phyloP scores from a whole-genome alignment of 2,797 vertebrate genomes.

The Oryzias sinensis region DNA sequence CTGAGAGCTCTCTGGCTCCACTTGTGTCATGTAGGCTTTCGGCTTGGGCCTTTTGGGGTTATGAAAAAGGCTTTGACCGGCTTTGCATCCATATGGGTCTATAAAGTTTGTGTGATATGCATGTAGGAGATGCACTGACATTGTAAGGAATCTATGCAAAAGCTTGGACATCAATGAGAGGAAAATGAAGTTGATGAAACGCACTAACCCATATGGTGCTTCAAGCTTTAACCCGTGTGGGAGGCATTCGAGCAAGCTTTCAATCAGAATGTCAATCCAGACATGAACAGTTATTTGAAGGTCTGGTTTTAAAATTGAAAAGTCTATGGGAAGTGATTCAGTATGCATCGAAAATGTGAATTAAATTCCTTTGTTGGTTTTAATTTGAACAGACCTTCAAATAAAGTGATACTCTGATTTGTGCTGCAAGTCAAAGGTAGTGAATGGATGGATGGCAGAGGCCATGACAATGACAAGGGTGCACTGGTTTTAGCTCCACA shows the following conservation, averaged over 20 bases:
- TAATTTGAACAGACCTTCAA: slow-evolving; percentile 62
- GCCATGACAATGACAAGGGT: slow-evolving; percentile 38
- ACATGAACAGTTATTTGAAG: slow-evolving; percentile 73
- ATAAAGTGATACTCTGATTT: slow-evolving; percentile 59
- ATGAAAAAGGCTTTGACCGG: slow-evolving; percentile 49
- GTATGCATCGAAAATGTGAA: not conserved
- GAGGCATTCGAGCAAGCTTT: slow-evolving; percentile 63
- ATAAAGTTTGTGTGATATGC: slow-evolving; percentile 43
- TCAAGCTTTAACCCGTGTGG: slow-evolving; percentile 52
- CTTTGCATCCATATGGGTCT: slow-evolving; percentile 47
- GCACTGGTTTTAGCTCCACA: slow-evolving; percentile 12
- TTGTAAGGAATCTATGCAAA: slow-evolving; percentile 17
- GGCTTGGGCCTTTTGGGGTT: slow-evolving; percentile 54
- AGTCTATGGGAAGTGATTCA: not conserved
- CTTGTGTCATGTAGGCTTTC: slow-evolving; percentile 31
- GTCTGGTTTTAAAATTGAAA: slow-evolving; percentile 41
- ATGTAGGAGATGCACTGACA: slow-evolving; percentile 49
- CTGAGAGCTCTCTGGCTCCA: slow-evolving; percentile 11
- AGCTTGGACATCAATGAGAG: slow-evolving; percentile 20
- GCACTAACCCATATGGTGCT: slow-evolving; percentile 61
- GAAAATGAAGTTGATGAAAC: slow-evolving; percentile 20
- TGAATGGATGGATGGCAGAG: slow-evolving; percentile 31
- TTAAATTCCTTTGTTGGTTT: slow-evolving; percentile 4
- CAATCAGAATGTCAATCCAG: slow-evolving; percentile 52
- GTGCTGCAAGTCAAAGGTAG: slow-evolving; percentile 32